Evolutionary conservation across 2,113 vertebrate species (phyloP).

Genomic region (Corapipo altera): DNA sequence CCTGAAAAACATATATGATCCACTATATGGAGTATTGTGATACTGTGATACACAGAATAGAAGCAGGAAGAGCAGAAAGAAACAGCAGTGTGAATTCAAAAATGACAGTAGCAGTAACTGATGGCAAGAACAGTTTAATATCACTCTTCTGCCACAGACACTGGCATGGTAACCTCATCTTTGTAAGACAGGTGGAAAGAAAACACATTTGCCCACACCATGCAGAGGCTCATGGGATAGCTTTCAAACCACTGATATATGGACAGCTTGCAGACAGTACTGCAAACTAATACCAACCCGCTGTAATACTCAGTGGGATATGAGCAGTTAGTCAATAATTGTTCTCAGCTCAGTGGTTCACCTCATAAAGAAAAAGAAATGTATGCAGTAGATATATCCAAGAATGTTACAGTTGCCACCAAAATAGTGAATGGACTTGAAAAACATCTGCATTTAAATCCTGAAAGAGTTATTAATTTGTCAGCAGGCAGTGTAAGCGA

Average conservation of each 20-base stretch:
- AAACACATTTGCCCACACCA: background rate
- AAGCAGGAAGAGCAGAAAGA: background rate
- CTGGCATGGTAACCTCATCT: background rate
- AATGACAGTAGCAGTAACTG: background rate
- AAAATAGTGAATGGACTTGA: background rate
- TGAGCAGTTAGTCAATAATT: background rate
- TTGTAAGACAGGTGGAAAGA: background rate
- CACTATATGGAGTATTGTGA: too few relatives aligned
- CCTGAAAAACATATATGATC: background rate
- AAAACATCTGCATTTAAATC: slow-evolving; percentile 8
- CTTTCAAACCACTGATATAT: background rate
- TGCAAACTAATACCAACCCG: background rate
- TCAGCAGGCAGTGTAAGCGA: background rate
- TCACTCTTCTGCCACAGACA: background rate
- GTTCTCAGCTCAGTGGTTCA: background rate
- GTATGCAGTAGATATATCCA: background rate
- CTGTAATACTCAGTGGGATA: background rate
- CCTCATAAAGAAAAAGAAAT: background rate
- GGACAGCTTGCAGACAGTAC: background rate
- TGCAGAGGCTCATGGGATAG: background rate
- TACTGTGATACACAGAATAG: background rate
- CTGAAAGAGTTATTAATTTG: slow-evolving; percentile 41
- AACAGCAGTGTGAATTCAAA: background rate
- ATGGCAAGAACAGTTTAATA: background rate
- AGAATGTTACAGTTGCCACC: background rate